Conservation (phyloP, 1,140 invertebrate genomes). For the Leptestheria dahalacensis region DNA sequence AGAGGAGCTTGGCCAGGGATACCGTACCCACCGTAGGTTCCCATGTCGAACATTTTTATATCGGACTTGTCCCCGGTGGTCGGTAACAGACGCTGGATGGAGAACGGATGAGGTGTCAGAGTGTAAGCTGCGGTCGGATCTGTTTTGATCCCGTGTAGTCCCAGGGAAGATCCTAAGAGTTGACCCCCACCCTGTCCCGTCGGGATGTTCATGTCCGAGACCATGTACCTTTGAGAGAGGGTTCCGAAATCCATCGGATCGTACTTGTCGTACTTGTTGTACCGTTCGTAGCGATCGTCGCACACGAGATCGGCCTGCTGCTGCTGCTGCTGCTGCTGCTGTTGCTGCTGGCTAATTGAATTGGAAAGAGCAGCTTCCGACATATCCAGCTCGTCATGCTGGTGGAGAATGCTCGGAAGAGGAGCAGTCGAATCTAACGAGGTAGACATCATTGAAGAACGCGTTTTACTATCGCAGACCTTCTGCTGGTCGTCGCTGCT, state of each 20-base stretch:
- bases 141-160: conserved; percentile 12
- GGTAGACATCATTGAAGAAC: background rate
- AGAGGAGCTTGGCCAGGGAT: background rate
- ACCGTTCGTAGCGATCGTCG: conserved; percentile 16
- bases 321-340: conserved; percentile 11
- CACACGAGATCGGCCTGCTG: conserved; percentile 14
- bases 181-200: conserved; percentile 7
- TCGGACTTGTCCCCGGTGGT: conserved; percentile 51
- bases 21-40: conserved; percentile 36
- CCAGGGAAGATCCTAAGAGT: conserved; percentile 7
- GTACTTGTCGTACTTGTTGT: conserved; percentile 16
- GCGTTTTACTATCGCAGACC: background rate
- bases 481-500: background rate
- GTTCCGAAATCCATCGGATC: conserved; percentile 12
- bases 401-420: conserved; percentile 7
- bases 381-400: conserved; percentile 10
- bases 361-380: background rate
- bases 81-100: conserved; percentile 76
- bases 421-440: background rate
- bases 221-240: conserved; percentile 13
- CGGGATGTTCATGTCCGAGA: conserved; percentile 1
- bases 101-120: conserved; percentile 58
- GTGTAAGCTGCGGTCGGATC: conserved; percentile 7
- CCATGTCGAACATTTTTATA: conserved; percentile 37
- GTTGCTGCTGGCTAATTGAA: conserved; percentile 7